These are phyloP conservation scores for Erebia palarica DNA, from an alignment of 2,888 invertebrate genomes.

Conservation along the genomic window DNA sequence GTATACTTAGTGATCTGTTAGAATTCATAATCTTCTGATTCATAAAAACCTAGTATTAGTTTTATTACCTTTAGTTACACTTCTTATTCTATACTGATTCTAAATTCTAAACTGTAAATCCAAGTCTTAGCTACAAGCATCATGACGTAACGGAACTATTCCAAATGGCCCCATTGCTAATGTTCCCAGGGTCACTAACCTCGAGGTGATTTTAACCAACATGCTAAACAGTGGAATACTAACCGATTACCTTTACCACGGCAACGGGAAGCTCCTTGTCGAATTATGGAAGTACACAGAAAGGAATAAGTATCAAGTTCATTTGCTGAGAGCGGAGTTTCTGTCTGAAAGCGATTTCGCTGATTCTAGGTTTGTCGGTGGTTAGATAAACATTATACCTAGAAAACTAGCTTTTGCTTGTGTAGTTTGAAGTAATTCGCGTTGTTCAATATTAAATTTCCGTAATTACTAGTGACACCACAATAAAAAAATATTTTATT, in stretches of 20 bases:
- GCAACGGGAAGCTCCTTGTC: conserved; percentile 55
- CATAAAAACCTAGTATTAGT: no score
- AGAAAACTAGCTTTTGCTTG: neutral
- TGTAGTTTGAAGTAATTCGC: neutral
- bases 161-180: conserved; percentile 25
- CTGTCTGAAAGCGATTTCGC: conserved; percentile 24
- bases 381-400: neutral
- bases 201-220: conserved; percentile 59
- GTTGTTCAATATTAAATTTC: no score
- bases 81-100: no score
- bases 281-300: conserved; percentile 56
- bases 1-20: no score
- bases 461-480: no score
- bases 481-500: no score
- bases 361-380: conserved; percentile 27
- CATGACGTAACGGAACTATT: conserved; percentile 14
- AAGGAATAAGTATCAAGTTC: conserved; percentile 37
- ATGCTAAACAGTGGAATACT: conserved; percentile 59
- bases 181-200: conserved; percentile 64
- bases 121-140: neutral
- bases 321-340: conserved; percentile 32
- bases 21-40: no score
- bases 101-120: no score
- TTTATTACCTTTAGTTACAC: no score
- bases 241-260: conserved; percentile 56